These are phyloP conservation scores for Buteo buteo DNA, from an alignment of 2,113 vertebrate genomes.

Conservation along the genomic window DNA sequence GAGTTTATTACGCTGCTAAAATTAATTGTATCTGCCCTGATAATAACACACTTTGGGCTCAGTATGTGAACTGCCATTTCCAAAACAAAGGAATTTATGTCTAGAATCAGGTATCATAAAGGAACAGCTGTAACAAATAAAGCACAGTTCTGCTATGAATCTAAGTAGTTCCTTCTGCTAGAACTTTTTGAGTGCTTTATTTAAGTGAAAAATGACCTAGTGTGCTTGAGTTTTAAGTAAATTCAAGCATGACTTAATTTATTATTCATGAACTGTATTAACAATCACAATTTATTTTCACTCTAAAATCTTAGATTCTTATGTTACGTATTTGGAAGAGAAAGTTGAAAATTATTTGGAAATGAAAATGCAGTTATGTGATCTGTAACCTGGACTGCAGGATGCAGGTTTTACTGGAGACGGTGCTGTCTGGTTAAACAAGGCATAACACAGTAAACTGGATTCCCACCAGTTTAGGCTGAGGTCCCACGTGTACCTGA, in stretches of 20 bases:
- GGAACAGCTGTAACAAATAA: conserved; percentile 33
- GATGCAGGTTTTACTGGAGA: neutral
- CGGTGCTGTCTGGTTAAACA: neutral
- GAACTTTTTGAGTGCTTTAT: neutral
- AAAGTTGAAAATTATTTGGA: neutral
- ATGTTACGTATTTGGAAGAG: neutral
- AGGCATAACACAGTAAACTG: neutral
- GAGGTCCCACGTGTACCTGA: fast-evolving
- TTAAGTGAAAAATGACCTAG: neutral
- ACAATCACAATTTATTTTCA: neutral
- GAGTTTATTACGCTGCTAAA: neutral
- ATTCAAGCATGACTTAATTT: neutral
- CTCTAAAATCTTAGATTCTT: neutral
- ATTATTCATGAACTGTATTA: neutral
- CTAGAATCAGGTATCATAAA: neutral
- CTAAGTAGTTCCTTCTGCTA: neutral
- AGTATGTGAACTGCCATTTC: neutral
- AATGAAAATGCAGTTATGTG: neutral
- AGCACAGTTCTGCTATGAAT: neutral
- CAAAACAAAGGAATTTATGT: conserved; percentile 2
- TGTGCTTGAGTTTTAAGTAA: neutral
- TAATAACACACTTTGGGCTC: neutral
- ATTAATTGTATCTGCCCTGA: neutral
- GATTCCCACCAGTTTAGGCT: neutral
- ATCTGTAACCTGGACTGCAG: neutral